Conservation (phyloP, 1,140 invertebrate genomes). For the Schlechtendalia chinensis region DNA sequence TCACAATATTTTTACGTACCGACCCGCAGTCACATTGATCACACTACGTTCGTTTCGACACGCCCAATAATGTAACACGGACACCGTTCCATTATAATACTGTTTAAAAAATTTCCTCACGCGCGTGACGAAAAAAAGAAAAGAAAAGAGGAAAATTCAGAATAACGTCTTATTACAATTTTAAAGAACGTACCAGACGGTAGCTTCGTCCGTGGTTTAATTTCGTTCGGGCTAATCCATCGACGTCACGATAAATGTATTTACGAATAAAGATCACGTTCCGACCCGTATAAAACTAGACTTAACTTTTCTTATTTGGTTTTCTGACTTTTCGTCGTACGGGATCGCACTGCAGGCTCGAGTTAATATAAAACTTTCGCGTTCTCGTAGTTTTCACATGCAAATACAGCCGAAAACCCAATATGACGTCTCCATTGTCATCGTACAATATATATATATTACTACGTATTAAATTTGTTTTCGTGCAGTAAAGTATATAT, state of each 20-base stretch:
- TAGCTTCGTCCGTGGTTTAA: background rate
- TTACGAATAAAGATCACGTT: constrained; percentile 25
- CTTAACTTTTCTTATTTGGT: constrained; percentile 4
- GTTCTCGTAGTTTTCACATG: background rate
- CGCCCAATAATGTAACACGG: no score
- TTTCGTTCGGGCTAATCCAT: background rate
- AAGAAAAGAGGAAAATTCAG: no score
- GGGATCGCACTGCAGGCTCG: background rate
- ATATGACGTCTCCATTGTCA: background rate
- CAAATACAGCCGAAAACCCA: background rate
- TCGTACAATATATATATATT: no score
- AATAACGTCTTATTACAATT: background rate
- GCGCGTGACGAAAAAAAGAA: no score
- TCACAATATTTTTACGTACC: no score
- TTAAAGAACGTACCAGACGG: background rate
- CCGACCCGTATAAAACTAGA: background rate
- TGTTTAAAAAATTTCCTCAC: background rate
- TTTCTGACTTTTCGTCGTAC: background rate
- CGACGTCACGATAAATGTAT: background rate
- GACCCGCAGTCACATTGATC: no score
- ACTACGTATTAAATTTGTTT: background rate
- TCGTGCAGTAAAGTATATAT: no score
- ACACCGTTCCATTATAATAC: no score
- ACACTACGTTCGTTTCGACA: no score
- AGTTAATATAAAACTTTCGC: background rate